These are phyloP conservation scores for Myiothlypis chrysogaster DNA, from an alignment of 2,797 vertebrate genomes.

Conservation along the genomic window DNA sequence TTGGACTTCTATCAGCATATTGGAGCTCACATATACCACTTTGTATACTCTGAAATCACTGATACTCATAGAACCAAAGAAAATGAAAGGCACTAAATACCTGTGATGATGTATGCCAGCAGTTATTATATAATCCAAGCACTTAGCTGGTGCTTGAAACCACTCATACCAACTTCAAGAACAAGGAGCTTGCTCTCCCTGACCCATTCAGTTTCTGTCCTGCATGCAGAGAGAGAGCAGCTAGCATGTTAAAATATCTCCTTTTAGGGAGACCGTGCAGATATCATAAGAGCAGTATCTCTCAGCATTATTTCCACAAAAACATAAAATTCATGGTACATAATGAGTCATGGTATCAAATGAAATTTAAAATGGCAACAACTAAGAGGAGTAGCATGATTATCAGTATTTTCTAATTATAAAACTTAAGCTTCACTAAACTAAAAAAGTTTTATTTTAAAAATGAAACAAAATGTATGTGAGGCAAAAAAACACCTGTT, in stretches of 20 bases:
- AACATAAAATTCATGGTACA: background rate
- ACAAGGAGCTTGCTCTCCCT: background rate
- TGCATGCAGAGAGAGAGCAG: background rate
- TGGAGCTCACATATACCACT: background rate
- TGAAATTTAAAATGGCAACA: background rate
- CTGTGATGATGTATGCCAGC: background rate
- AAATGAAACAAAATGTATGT: background rate
- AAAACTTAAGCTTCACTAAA: background rate
- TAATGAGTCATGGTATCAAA: background rate
- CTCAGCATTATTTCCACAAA: background rate
- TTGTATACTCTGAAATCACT: background rate
- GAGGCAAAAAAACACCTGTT: background rate
- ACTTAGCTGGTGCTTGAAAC: slow-evolving; percentile 22
- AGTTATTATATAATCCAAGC: background rate
- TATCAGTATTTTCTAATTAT: background rate
- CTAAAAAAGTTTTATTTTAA: background rate
- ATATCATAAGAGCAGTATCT: background rate
- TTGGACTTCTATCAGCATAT: background rate
- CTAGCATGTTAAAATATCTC: background rate
- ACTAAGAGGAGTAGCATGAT: background rate
- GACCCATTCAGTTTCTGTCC: background rate
- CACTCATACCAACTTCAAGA: background rate
- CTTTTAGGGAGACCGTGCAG: background rate
- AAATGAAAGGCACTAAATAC: background rate
- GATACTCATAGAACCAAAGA: background rate